These are phyloP conservation scores for Oryzias melastigma DNA, from an alignment of 2,113 vertebrate species.

Conservation along the genomic window DNA sequence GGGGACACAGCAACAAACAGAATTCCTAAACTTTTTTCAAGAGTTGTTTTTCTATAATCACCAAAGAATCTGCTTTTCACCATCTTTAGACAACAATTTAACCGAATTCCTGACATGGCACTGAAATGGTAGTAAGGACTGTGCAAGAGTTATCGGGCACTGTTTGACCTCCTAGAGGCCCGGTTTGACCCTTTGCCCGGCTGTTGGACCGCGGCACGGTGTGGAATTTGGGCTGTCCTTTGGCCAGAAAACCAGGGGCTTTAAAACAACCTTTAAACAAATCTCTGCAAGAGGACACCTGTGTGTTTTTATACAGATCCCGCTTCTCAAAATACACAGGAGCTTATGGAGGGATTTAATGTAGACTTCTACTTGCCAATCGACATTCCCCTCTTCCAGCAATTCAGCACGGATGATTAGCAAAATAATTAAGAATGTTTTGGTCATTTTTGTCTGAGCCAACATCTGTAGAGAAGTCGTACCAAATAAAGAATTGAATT, in stretches of 20 bases:
- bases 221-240: conserved; percentile 62
- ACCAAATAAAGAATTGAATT: no score
- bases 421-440: background rate
- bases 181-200: conserved; percentile 34
- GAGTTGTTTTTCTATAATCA: no score
- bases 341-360: background rate
- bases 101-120: no score
- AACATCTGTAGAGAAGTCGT: no score
- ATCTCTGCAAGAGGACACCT: conserved; percentile 53
- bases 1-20: no score
- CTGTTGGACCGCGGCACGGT: conserved; percentile 43
- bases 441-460: no score
- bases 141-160: background rate
- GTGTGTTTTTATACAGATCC: conserved; percentile 49
- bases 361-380: background rate
- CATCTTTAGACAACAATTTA: no score
- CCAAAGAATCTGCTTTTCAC: no score
- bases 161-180: conserved; percentile 20
- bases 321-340: conserved; percentile 35
- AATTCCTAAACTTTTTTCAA: no score
- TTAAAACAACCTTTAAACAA: conserved; percentile 56
- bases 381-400: background rate
- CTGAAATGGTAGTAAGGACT: no score
- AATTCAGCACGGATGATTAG: background rate
- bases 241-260: conserved; percentile 36